These are phyloP conservation scores for Heteromormyrus szaboi DNA, from an alignment of 2,797 vertebrate genomes.

Conservation along the genomic window DNA sequence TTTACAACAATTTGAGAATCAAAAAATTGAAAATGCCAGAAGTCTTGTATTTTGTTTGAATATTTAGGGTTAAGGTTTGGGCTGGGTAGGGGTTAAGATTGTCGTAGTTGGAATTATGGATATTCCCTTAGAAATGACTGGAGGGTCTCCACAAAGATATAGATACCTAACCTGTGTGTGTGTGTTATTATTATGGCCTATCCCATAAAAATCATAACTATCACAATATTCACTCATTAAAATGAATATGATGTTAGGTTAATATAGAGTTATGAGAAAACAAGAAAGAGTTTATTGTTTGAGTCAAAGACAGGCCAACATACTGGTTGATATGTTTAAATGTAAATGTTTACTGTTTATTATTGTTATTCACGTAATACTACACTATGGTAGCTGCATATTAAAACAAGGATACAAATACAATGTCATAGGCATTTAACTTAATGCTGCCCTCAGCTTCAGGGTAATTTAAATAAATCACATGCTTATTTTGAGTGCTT, in stretches of 20 bases:
- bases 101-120: not conserved
- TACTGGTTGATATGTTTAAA: not conserved
- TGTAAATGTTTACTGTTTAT: not conserved
- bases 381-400: not conserved
- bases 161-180: not conserved
- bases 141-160: not conserved
- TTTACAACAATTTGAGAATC: not conserved
- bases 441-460: not conserved
- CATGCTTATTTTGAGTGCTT: not conserved
- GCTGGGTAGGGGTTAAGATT: not conserved
- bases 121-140: not conserved
- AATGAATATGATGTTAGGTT: not conserved
- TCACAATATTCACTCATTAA: not conserved
- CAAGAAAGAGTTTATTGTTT: not conserved
- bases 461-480: conserved; percentile 48
- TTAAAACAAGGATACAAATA: not conserved
- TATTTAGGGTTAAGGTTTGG: not conserved
- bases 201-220: not conserved
- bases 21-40: not conserved
- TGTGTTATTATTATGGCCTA: not conserved
- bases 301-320: not conserved
- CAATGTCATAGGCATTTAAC: not conserved
- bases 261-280: not conserved
- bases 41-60: not conserved
- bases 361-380: not conserved